These are phyloP conservation scores for Hucho hucho DNA, from an alignment of 2,113 vertebrate species.

Conservation along the genomic window DNA sequence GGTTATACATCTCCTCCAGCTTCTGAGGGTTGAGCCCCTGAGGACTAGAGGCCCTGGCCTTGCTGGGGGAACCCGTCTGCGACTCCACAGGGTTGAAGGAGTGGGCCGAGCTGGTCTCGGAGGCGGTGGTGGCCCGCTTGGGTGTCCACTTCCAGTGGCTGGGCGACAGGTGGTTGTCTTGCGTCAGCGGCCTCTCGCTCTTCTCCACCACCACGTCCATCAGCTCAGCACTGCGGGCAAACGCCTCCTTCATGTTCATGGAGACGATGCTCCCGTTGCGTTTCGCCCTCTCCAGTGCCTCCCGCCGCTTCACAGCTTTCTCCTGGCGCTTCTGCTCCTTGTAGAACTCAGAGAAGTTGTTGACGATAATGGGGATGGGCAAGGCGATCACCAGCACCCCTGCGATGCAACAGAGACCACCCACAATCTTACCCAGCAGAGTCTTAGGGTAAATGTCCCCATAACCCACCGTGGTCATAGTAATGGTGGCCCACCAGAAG, in stretches of 20 bases:
- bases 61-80: constrained; percentile 78
- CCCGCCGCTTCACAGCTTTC: constrained; percentile 95
- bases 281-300: constrained; percentile 97
- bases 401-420: constrained; percentile 96
- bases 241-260: constrained; percentile 98
- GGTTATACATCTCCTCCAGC: constrained; percentile 95
- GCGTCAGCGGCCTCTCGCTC: constrained; percentile 79
- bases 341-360: constrained; percentile 99
- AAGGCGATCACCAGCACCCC: constrained; percentile 97
- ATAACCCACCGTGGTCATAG: constrained; percentile 98
- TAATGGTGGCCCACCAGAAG: constrained; percentile 99
- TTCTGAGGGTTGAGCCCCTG: constrained; percentile 93
- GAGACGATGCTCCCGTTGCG: constrained; percentile 97
- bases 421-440: constrained; percentile 95
- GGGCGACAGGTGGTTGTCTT: constrained; percentile 95
- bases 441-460: constrained; percentile 99
- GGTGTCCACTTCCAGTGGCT: constrained; percentile 94
- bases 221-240: constrained; percentile 92
- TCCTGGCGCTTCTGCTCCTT: constrained; percentile 99
- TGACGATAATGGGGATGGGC: constrained; percentile 98
- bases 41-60: constrained; percentile 82
- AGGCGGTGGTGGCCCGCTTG: constrained; percentile 77
- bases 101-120: constrained; percentile 93
- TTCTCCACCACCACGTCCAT: constrained; percentile 97
- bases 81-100: constrained; percentile 90